Percentiles rank a stretch among this genome's conserved stretches.
phyloP scores from a whole-genome alignment of 2,888 invertebrate genomes.

The Alloscopus bannaensis region DNA sequence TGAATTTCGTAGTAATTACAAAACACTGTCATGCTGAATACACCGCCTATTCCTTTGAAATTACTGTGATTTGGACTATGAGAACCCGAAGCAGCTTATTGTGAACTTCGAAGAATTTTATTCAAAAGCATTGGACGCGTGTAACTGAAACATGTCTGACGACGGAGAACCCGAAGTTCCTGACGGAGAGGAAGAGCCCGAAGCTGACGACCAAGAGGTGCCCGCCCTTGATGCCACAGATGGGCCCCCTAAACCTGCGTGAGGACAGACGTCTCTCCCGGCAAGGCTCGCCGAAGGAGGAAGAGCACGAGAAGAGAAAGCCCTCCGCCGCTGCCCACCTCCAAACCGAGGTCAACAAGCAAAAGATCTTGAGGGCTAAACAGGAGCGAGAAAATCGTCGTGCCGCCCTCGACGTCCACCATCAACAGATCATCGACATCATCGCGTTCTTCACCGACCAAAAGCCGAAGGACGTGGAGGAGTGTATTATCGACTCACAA shows the following conservation, averaged over 20 bases:
- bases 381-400: slow-evolving; percentile 78
- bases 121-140: no score
- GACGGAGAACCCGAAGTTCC: slow-evolving; percentile 34
- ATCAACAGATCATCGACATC: slow-evolving; percentile 83
- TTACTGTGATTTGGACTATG: background rate
- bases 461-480: slow-evolving; percentile 80
- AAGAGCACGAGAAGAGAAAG: slow-evolving; percentile 39
- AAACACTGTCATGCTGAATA: background rate
- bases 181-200: slow-evolving; percentile 26
- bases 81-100: background rate
- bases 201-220: slow-evolving; percentile 16
- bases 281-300: background rate
- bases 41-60: no score
- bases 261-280: background rate
- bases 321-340: slow-evolving; percentile 58
- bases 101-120: no score
- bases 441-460: slow-evolving; percentile 77
- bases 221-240: background rate
- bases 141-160: slow-evolving; percentile 54
- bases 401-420: slow-evolving; percentile 77
- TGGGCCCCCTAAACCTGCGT: background rate
- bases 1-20: no score
- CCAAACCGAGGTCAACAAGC: slow-evolving; percentile 67
- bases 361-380: slow-evolving; percentile 78
- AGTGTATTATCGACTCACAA: slow-evolving; percentile 84